These are phyloP conservation scores for Etheostoma perlongum DNA, from an alignment of 2,797 vertebrate genomes.

Conservation along the genomic window DNA sequence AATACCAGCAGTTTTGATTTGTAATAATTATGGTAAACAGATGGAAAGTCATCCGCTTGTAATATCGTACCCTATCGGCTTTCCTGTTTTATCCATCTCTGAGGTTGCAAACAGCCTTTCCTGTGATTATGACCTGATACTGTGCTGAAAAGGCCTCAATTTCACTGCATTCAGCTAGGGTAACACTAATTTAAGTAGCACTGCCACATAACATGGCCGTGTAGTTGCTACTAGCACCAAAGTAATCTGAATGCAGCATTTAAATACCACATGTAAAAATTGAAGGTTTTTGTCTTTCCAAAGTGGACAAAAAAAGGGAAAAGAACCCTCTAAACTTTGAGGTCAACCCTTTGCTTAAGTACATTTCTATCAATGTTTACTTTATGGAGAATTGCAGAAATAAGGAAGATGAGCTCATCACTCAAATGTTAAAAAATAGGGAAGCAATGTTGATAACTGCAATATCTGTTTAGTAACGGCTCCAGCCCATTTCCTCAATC, in stretches of 20 bases:
- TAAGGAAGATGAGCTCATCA: constrained; percentile 1
- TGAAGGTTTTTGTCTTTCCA: background rate
- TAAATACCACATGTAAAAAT: constrained; percentile 11
- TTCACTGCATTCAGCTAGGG: constrained; percentile 27
- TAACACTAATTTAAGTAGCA: constrained; percentile 7
- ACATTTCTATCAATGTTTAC: constrained; percentile 4
- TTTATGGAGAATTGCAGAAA: constrained; percentile 16
- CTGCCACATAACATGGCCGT: background rate
- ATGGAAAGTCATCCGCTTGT: constrained; percentile 12
- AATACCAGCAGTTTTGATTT: constrained; percentile 18
- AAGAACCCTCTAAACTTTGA: background rate
- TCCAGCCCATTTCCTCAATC: background rate
- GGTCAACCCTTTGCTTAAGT: constrained; percentile 22
- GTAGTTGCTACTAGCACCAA: constrained; percentile 56
- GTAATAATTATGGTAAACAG: constrained; percentile 31
- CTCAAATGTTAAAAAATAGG: constrained; percentile 7
- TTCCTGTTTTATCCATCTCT: constrained; percentile 1
- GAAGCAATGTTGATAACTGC: background rate
- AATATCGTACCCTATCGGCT: background rate
- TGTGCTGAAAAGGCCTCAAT: constrained; percentile 35
- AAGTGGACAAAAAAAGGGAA: background rate
- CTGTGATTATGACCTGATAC: constrained; percentile 39
- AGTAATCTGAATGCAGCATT: constrained; percentile 20
- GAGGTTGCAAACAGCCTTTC: constrained; percentile 33
- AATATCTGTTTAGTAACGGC: background rate